phyloP scores from a whole-genome alignment of 2,113 vertebrate species.

The Arvicanthis niloticus region DNA sequence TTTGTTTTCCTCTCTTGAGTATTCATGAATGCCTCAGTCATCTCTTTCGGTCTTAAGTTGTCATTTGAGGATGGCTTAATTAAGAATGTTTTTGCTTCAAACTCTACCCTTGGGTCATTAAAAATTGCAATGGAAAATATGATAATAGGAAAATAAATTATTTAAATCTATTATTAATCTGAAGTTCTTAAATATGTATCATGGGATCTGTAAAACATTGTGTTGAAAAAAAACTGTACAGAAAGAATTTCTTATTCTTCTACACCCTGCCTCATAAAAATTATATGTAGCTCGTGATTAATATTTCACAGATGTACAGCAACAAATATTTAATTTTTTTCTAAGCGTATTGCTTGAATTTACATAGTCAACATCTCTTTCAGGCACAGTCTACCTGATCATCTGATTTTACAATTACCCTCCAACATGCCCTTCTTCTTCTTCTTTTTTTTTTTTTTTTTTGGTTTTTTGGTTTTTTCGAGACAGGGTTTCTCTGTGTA shows the following conservation, averaged over 20 bases:
- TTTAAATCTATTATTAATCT: constrained; percentile 64
- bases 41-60: constrained; percentile 51
- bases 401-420: neutral
- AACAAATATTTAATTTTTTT: constrained; percentile 24
- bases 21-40: constrained; percentile 15
- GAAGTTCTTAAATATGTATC: constrained; percentile 58
- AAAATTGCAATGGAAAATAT: constrained; percentile 71
- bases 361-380: constrained; percentile 33
- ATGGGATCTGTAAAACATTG: constrained; percentile 38
- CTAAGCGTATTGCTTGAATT: constrained; percentile 51
- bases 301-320: constrained; percentile 9
- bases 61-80: constrained; percentile 68
- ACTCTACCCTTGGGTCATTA: constrained; percentile 74
- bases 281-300: constrained; percentile 12
- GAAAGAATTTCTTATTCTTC: constrained; percentile 27
- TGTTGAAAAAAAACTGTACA: constrained; percentile 33
- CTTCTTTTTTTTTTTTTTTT: too few relatives aligned
- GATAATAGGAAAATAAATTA: constrained; percentile 77
- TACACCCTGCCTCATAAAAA: constrained; percentile 44
- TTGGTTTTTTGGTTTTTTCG: too few relatives aligned
- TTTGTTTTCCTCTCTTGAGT: neutral
- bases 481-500: too few relatives aligned
- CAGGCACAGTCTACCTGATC: neutral
- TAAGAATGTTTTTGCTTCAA: constrained; percentile 74
- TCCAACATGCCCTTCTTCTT: neutral